These are phyloP conservation scores for Tachystola acroxantha DNA, from an alignment of 2,888 invertebrate species.

Conservation along the genomic window DNA sequence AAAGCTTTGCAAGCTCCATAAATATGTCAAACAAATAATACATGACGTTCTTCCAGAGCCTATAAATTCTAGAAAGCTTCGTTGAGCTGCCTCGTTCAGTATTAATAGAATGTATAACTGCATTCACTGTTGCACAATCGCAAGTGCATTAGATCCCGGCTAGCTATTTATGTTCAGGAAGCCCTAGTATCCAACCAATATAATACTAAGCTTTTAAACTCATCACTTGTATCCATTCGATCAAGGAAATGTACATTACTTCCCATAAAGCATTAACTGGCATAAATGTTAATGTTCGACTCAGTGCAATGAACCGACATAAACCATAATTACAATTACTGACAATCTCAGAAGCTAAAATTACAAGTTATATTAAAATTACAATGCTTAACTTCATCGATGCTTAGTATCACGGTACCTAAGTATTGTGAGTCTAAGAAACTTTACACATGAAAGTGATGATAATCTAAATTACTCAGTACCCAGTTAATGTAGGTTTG, in stretches of 20 bases:
- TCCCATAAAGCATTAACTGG: conserved; percentile 23
- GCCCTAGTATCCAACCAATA: conserved; percentile 29
- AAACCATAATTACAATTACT: too few species aligned
- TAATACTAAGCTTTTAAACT: conserved; percentile 26
- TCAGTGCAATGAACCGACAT: too few species aligned
- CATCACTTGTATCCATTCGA: conserved; percentile 20
- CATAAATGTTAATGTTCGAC: conserved; percentile 22
- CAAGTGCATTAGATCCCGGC: conserved; percentile 37
- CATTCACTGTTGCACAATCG: conserved; percentile 40
- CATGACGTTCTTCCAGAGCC: too few species aligned
- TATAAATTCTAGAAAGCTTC: neutral
- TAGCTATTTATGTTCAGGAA: conserved; percentile 56
- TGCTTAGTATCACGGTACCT: too few species aligned
- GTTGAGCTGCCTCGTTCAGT: conserved; percentile 7
- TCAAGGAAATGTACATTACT: conserved; percentile 11
- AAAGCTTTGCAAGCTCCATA: too few species aligned
- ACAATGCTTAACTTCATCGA: too few species aligned
- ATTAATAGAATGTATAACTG: conserved; percentile 14
- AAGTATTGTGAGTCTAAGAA: too few species aligned
- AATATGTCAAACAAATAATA: neutral
- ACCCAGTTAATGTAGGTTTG: conserved; percentile 6
- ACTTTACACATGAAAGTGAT: too few species aligned
- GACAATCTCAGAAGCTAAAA: too few species aligned
- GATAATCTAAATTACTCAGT: neutral
- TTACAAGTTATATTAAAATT: too few species aligned